Percentiles rank a stretch among this genome's conserved stretches.
Evolutionary conservation across 2,113 vertebrate species (phyloP).

Genomic region (Kobus ellipsiprymnus): DNA sequence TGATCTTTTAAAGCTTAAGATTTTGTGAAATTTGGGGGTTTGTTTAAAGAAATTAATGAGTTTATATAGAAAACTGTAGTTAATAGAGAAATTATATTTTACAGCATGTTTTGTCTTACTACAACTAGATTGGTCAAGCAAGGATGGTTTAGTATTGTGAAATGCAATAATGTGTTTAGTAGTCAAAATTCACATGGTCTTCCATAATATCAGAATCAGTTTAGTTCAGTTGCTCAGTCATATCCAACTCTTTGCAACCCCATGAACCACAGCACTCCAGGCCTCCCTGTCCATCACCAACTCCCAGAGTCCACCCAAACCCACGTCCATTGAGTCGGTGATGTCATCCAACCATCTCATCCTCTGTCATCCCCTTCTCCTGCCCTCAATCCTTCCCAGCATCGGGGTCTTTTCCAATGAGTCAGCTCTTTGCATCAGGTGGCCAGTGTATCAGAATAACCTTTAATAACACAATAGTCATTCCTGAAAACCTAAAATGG

Average conservation of each 20-base stretch:
- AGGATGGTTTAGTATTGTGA: constrained; percentile 2
- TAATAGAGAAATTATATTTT: background rate
- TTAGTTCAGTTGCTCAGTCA: no score
- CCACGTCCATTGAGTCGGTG: no score
- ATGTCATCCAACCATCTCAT: no score
- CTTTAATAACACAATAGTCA: background rate
- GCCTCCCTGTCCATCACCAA: no score
- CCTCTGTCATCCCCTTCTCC: no score
- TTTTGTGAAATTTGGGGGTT: background rate
- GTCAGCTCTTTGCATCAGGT: background rate
- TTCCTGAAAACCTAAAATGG: background rate
- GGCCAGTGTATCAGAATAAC: background rate
- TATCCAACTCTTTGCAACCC: no score
- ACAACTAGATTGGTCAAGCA: background rate
- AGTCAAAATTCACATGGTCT: background rate
- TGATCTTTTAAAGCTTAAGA: background rate
- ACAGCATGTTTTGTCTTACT: background rate
- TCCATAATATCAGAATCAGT: background rate
- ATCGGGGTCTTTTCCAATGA: no score
- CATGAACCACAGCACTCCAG: no score
- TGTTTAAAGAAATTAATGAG: background rate
- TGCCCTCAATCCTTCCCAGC: no score
- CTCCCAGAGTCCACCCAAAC: no score
- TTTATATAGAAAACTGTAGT: background rate
- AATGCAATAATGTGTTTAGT: background rate